Evolutionary conservation across 37 sponge, comb jelly and placozoan species (phyloP).

Genomic region (Halisarca cf. caerulea): DNA sequence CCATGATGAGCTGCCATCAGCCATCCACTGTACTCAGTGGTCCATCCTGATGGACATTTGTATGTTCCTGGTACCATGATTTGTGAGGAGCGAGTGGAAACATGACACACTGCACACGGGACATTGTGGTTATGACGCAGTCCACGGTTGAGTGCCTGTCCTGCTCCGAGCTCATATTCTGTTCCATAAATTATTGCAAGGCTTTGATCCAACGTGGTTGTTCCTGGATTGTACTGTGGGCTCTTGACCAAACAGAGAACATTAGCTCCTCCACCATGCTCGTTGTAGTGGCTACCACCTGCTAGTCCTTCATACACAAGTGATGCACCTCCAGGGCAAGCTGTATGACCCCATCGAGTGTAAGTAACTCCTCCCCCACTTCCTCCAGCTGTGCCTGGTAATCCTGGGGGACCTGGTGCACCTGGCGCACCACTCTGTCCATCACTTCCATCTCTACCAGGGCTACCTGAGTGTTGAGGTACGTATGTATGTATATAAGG

Average conservation of each 20-base stretch:
- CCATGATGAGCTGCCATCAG: conserved; percentile 30
- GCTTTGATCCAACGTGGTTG: not conserved
- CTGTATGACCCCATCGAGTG: conserved; percentile 36
- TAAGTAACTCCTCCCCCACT: conserved; percentile 16
- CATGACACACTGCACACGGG: conserved; percentile 66
- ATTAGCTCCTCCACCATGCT: conserved; percentile 58
- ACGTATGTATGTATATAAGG: too few relatives aligned
- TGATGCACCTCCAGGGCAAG: conserved; percentile 28
- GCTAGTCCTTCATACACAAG: conserved; percentile 23
- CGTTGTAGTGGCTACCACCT: conserved; percentile 9
- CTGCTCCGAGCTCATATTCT: conserved; percentile 23
- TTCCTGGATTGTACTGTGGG: conserved; percentile 28
- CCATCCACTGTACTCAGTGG: conserved; percentile 59
- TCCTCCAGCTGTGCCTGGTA: conserved; percentile 19
- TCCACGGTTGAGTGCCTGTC: not conserved
- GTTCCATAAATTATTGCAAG: conserved; percentile 23
- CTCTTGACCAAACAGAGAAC: conserved; percentile 39
- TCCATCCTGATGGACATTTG: conserved; percentile 46
- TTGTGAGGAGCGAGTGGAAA: conserved; percentile 13
- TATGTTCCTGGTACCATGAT: conserved; percentile 54
- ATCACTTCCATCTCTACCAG: not conserved
- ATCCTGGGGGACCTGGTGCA: not conserved
- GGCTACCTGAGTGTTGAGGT: too few relatives aligned
- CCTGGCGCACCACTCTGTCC: not conserved
- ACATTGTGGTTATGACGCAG: conserved; percentile 32